A percentile compares a stretch with the other conserved stretches of the same genome.
phyloP scores from a whole-genome alignment of 2,113 vertebrate species.

The Corydoras maculifer region DNA sequence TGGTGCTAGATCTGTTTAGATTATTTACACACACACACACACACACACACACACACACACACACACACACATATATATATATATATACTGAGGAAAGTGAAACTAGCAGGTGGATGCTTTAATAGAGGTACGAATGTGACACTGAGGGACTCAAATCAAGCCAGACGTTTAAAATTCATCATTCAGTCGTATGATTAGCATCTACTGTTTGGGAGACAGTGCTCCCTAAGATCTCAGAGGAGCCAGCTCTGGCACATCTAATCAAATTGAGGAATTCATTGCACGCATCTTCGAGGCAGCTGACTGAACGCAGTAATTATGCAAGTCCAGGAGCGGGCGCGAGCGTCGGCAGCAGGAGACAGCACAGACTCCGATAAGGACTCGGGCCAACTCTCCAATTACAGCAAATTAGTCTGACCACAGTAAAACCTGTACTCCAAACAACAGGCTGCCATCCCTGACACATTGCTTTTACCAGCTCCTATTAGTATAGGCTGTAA shows the following conservation, averaged over 20 bases:
- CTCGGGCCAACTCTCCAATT: slow-evolving; percentile 37
- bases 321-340: slow-evolving; percentile 19
- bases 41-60: too few relatives aligned
- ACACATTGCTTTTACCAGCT: slow-evolving; percentile 32
- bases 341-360: slow-evolving; percentile 6
- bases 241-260: slow-evolving; percentile 5
- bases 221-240: neutral
- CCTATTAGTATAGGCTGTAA: slow-evolving; percentile 30
- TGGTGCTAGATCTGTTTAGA: slow-evolving; percentile 1
- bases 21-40: neutral
- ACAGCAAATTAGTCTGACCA: slow-evolving; percentile 36
- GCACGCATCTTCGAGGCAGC: slow-evolving; percentile 11
- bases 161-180: neutral
- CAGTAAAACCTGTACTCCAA: slow-evolving; percentile 30
- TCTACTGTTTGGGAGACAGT: slow-evolving; percentile 4
- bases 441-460: slow-evolving; percentile 24
- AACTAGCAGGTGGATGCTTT: too few relatives aligned
- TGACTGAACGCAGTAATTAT: slow-evolving; percentile 25
- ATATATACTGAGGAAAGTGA: neutral
- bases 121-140: neutral
- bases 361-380: slow-evolving; percentile 25
- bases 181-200: slow-evolving; percentile 2
- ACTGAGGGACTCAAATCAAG: neutral
- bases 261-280: slow-evolving; percentile 11
- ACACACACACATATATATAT: too few relatives aligned